These are phyloP conservation scores for Xylocampa areola DNA, from an alignment of 2,888 invertebrate genomes.

Conservation along the genomic window DNA sequence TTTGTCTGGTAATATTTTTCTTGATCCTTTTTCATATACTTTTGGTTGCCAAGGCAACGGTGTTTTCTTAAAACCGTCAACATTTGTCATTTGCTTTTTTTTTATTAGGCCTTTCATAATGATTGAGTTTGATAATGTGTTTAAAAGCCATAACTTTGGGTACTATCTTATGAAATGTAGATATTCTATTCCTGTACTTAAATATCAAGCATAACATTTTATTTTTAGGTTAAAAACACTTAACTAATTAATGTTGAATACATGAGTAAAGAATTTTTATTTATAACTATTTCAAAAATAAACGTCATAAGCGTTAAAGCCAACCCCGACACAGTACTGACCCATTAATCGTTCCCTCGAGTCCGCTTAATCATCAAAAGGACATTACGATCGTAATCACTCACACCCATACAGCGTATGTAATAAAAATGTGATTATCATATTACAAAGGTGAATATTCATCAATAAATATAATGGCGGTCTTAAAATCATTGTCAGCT, in stretches of 20 bases:
- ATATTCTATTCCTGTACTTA: too few species aligned
- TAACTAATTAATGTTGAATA: too few species aligned
- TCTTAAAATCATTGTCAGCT: constrained; percentile 40
- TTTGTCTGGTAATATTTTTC: not conserved
- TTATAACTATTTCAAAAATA: constrained; percentile 3
- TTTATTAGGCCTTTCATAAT: too few species aligned
- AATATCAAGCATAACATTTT: too few species aligned
- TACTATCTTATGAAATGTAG: too few species aligned
- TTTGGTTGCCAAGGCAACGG: not conserved
- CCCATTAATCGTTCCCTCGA: constrained; percentile 18
- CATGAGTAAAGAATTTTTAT: not conserved
- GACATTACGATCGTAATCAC: constrained; percentile 32
- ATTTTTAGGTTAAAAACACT: too few species aligned
- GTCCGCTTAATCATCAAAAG: constrained; percentile 30
- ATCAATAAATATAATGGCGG: constrained; percentile 11
- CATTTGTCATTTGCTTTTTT: too few species aligned
- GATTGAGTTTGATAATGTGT: too few species aligned
- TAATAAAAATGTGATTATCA: constrained; percentile 17
- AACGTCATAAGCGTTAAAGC: constrained; percentile 18
- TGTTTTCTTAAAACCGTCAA: not conserved
- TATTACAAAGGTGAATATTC: constrained; percentile 26
- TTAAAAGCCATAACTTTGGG: too few species aligned
- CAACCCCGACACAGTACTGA: constrained; percentile 16
- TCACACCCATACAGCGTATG: constrained; percentile 7
- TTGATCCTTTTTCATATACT: not conserved